These are phyloP conservation scores for Ciconia nigra DNA, from an alignment of 2,797 vertebrate genomes.

Conservation along the genomic window DNA sequence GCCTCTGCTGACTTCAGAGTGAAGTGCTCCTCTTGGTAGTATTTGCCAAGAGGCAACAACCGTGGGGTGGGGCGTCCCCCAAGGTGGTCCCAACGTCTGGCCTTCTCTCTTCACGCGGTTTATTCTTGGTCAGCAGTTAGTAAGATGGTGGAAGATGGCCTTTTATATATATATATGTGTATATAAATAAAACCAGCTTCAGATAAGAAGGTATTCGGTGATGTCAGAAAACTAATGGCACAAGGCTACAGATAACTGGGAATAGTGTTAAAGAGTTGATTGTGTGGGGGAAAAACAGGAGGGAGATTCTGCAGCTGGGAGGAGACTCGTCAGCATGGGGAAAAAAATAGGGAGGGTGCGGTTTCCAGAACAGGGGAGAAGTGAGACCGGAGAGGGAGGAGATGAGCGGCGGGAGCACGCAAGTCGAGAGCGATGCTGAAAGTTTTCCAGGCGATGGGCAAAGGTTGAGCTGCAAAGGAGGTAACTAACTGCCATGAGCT, in stretches of 20 bases:
- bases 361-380: not conserved
- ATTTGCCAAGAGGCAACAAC: not conserved
- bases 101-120: not conserved
- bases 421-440: not conserved
- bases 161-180: not conserved
- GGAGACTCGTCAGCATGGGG: not conserved
- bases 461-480: not conserved
- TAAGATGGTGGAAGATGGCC: not conserved
- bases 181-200: not conserved
- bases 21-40: not conserved
- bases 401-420: rapidly evolving
- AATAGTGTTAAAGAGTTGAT: not conserved
- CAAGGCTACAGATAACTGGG: not conserved
- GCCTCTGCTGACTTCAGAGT: not conserved
- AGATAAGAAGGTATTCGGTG: conserved; percentile 1
- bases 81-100: not conserved
- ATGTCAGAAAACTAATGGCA: not conserved
- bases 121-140: not conserved
- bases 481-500: not conserved
- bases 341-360: not conserved
- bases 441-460: not conserved
- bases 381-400: not conserved
- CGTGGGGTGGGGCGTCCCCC: not conserved
- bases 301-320: not conserved
- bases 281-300: not conserved